Percentiles rank a stretch among this genome's conserved stretches.
Evolutionary conservation across 2,113 vertebrate genomes (phyloP).

Genomic region (Petrocephalus zakoni): DNA sequence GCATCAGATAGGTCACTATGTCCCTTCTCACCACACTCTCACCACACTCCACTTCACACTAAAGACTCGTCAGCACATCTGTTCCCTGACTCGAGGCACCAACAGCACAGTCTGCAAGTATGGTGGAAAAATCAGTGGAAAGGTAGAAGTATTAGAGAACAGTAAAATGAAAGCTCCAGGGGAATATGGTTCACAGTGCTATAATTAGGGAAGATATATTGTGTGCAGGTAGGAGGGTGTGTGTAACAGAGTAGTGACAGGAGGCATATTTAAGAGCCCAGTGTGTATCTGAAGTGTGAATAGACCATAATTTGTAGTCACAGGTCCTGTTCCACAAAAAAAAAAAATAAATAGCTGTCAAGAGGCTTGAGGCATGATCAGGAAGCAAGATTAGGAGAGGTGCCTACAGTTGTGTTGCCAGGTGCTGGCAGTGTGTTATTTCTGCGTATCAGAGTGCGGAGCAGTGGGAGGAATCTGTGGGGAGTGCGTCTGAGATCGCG

Average conservation of each 20-base stretch:
- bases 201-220: constrained; percentile 2
- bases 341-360: not conserved
- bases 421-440: not conserved
- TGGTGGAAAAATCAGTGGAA: not conserved
- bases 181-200: not conserved
- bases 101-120: not conserved
- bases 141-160: constrained; percentile 2
- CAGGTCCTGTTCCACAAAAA: not conserved
- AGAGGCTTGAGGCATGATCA: not conserved
- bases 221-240: not conserved
- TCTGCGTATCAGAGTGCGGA: constrained; percentile 43
- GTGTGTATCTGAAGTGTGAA: not conserved
- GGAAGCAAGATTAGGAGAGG: not conserved
- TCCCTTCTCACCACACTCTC: not conserved
- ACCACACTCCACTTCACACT: not conserved
- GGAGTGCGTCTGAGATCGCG: constrained; percentile 45
- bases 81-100: not conserved
- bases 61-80: not conserved
- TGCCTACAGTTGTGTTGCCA: not conserved
- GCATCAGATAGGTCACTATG: not conserved
- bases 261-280: not conserved
- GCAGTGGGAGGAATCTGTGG: constrained; percentile 48
- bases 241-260: not conserved
- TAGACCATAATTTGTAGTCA: not conserved
- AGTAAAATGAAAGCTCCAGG: not conserved